Evolutionary conservation across 2,113 vertebrate species (phyloP).

Genomic region (Polypterus bichir): DNA sequence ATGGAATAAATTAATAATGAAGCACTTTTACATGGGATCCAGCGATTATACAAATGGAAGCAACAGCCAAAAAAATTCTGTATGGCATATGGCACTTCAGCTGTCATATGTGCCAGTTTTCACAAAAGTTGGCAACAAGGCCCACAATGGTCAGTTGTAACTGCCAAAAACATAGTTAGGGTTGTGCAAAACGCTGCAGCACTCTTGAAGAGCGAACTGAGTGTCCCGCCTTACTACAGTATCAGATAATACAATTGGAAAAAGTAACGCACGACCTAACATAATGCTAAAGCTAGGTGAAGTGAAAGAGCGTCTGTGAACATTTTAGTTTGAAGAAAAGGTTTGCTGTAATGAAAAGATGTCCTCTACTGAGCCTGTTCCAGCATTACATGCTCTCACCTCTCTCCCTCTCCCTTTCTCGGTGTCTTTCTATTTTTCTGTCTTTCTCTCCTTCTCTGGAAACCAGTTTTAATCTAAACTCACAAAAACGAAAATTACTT

Average conservation of each 20-base stretch:
- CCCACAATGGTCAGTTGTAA: slow-evolving; percentile 86
- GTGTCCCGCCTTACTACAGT: slow-evolving; percentile 26
- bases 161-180: slow-evolving; percentile 95
- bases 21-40: slow-evolving; percentile 57
- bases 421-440: too few relatives aligned
- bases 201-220: slow-evolving; percentile 65
- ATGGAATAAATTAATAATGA: slow-evolving; percentile 62
- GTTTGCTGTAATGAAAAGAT: neutral
- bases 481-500: slow-evolving; percentile 15
- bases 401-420: too few relatives aligned
- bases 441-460: slow-evolving; percentile 14
- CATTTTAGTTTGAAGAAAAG: neutral
- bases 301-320: slow-evolving; percentile 2
- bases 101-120: slow-evolving; percentile 98
- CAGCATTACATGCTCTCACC: neutral
- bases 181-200: slow-evolving; percentile 70
- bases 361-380: neutral
- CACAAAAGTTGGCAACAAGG: slow-evolving; percentile 93
- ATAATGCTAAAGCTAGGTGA: slow-evolving; percentile 11
- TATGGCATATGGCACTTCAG: slow-evolving; percentile 98
- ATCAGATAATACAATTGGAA: slow-evolving; percentile 27
- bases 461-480: slow-evolving; percentile 13
- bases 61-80: slow-evolving; percentile 87
- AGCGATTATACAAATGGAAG: slow-evolving; percentile 76
- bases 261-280: slow-evolving; percentile 16